Percentiles rank a stretch among this genome's conserved stretches.
Conservation (phyloP, 2,888 invertebrate genomes). For the Tiliacea aurago region DNA sequence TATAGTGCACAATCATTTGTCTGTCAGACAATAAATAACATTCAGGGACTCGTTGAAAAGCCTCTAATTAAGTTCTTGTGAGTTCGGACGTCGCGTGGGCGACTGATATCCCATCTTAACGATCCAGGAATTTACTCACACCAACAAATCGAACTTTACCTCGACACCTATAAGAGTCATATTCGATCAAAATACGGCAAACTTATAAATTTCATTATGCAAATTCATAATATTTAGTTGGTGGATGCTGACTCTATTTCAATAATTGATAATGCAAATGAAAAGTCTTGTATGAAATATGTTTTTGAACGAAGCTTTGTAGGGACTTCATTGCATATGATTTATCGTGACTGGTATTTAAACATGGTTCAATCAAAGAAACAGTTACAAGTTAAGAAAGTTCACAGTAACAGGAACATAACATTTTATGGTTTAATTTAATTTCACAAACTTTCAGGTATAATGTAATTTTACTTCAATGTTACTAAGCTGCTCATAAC, state of each 20-base stretch:
- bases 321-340: constrained; percentile 34
- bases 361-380: constrained; percentile 28
- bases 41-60: constrained; percentile 80
- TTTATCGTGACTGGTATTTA: constrained; percentile 26
- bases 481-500: background rate
- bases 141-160: constrained; percentile 69
- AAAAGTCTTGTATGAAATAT: constrained; percentile 67
- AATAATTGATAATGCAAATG: constrained; percentile 86
- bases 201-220: constrained; percentile 75
- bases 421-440: constrained; percentile 16
- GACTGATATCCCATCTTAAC: constrained; percentile 75
- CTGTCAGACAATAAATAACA: constrained; percentile 85
- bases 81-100: constrained; percentile 81
- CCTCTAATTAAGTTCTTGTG: constrained; percentile 89
- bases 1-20: constrained; percentile 82
- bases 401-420: constrained; percentile 10
- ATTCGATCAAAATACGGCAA: constrained; percentile 40
- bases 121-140: constrained; percentile 69
- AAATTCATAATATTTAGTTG: constrained; percentile 80
- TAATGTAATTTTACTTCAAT: background rate
- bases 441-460: background rate
- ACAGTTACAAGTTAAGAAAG: constrained; percentile 7
- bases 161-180: constrained; percentile 45
- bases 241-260: constrained; percentile 77
- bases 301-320: constrained; percentile 55